Percentiles rank a stretch among this genome's conserved stretches.
phyloP scores from a whole-genome alignment of 2,888 invertebrate species.

The Anagyrus pseudococci region DNA sequence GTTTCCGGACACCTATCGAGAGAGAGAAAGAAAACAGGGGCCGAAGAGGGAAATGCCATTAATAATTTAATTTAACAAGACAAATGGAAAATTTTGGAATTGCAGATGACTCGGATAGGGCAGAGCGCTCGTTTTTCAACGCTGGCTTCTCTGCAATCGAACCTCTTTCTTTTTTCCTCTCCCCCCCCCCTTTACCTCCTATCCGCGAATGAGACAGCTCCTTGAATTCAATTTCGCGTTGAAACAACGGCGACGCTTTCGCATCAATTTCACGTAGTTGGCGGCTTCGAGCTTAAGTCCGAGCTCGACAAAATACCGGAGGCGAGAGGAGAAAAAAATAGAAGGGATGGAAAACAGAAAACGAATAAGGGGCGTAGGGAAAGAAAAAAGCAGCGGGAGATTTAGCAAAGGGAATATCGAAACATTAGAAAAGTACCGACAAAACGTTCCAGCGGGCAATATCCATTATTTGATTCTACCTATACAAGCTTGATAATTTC shows the following conservation, averaged over 20 bases:
- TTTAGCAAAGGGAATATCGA: background rate
- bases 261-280: constrained; percentile 34
- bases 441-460: constrained; percentile 26
- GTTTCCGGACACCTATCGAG: background rate
- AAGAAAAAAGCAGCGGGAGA: background rate
- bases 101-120: constrained; percentile 10
- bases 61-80: constrained; percentile 8
- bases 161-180: constrained; percentile 2
- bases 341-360: background rate
- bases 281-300: constrained; percentile 20
- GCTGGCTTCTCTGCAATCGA: constrained; percentile 10
- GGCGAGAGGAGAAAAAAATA: background rate
- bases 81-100: constrained; percentile 15
- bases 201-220: constrained; percentile 2
- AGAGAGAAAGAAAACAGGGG: too few relatives aligned
- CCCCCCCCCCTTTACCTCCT: too few relatives aligned
- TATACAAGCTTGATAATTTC: constrained; percentile 21
- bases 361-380: background rate
- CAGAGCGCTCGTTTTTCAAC: constrained; percentile 22
- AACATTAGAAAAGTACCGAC: constrained; percentile 26
- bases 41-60: constrained; percentile 1
- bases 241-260: constrained; percentile 38
- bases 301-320: constrained; percentile 21
- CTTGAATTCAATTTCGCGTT: constrained; percentile 41
- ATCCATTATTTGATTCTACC: constrained; percentile 11